Percentiles rank a stretch among this genome's conserved stretches.
These are phyloP conservation scores for Cerastoderma edule DNA, from an alignment of 2,888 invertebrate genomes.

Conservation along the genomic window DNA sequence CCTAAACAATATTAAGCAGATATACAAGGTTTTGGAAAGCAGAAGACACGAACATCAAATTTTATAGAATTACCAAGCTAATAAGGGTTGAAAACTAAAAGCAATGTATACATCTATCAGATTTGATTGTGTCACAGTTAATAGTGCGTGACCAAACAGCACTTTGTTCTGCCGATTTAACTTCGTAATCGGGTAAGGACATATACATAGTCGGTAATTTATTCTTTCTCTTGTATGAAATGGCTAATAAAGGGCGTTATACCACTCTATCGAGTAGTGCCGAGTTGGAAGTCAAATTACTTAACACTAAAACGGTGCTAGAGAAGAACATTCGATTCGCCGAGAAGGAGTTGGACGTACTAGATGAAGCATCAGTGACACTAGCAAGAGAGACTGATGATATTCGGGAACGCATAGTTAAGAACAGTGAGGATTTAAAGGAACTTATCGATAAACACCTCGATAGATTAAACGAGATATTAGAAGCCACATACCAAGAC, in stretches of 20 bases:
- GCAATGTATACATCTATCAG: too few species aligned
- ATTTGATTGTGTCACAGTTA: too few species aligned
- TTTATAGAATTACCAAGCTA: too few species aligned
- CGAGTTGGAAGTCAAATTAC: constrained; percentile 14
- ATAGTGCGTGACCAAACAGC: too few species aligned
- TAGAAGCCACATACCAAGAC: constrained; percentile 14
- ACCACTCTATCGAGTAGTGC: not conserved
- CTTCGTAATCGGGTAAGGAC: too few species aligned
- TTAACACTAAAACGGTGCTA: not conserved
- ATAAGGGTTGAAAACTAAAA: too few species aligned
- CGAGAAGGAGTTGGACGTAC: constrained; percentile 5
- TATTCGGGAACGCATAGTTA: constrained; percentile 21
- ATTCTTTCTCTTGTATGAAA: too few species aligned
- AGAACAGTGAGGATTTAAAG: constrained; percentile 17
- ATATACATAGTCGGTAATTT: too few species aligned
- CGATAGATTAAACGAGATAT: constrained; percentile 14
- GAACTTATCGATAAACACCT: constrained; percentile 18
- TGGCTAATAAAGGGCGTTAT: not conserved
- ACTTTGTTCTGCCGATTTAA: too few species aligned
- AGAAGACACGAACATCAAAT: too few species aligned
- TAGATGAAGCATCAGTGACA: constrained; percentile 18
- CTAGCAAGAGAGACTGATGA: constrained; percentile 22
- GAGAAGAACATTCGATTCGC: constrained; percentile 13
- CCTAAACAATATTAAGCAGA: too few species aligned
- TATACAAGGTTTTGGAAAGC: too few species aligned